A percentile compares a stretch with the other conserved stretches of the same genome.
phyloP scores from a whole-genome alignment of 2,888 invertebrate genomes.

The Formica aserva region DNA sequence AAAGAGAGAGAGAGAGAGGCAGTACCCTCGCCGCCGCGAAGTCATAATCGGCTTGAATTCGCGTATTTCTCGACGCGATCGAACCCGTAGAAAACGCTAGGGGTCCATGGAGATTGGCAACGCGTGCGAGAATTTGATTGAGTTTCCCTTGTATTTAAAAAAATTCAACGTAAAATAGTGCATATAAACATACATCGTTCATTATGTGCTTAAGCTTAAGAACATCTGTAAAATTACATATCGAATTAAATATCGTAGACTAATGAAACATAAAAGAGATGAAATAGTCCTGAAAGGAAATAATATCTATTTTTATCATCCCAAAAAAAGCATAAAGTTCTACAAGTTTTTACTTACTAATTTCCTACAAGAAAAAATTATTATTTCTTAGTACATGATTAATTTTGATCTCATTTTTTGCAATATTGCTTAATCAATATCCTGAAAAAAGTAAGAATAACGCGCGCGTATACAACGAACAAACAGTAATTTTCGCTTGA shows the following conservation, averaged over 20 bases:
- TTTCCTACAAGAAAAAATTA: background rate
- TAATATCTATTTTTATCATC: background rate
- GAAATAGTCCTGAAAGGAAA: background rate
- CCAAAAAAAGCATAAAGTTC: background rate
- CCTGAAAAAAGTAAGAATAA: background rate
- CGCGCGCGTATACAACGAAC: background rate
- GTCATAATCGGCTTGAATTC: constrained; percentile 47
- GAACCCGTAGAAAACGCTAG: constrained; percentile 21
- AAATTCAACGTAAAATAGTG: background rate
- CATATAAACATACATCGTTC: background rate
- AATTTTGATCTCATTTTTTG: background rate
- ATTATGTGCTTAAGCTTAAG: no score
- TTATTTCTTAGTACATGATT: background rate
- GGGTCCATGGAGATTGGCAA: constrained; percentile 8
- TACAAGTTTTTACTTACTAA: background rate
- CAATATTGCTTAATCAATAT: background rate
- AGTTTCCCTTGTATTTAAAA: background rate
- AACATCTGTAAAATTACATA: background rate
- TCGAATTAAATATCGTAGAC: background rate
- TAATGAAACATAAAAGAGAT: background rate
- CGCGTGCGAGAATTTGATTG: constrained; percentile 35
- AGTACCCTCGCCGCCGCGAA: constrained; percentile 18
- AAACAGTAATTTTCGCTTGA: background rate
- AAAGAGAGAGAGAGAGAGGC: constrained; percentile 13
- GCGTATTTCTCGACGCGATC: constrained; percentile 35